Evolutionary conservation across 92 coral and sea anemone species (phyloP), one percentile per base, ranked within the genome.

Genomic region (Palythoa heliodiscus): DNA sequence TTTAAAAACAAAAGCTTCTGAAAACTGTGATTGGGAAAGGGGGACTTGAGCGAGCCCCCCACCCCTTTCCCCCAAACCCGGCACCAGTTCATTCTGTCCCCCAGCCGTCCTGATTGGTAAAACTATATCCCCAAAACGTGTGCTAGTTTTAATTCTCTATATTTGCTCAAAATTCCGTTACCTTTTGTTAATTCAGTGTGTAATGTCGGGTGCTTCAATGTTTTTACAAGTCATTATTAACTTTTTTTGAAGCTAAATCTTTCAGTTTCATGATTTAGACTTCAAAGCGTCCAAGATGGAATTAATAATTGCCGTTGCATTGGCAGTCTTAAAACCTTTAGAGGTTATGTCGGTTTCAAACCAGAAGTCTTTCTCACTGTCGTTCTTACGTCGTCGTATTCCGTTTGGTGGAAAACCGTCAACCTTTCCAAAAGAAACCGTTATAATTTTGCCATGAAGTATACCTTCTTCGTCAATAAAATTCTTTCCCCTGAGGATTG

Each of bases 241-340:
- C 39, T 15, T 55, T n/a, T n/a, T 11, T 54, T 47, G 50, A 35
- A 37, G 50, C 13, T 4, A 15, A 14, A n/a, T 4, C 2, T 16
- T 17, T 63, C n/a, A 38, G 13, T 53, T 76, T 9, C 1, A 17
- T 19, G 1, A 14, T 52, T 8, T 80, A 84, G 38, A 94, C 98
- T 89, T 83, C 13, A 96, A 91, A 9, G 98, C 95, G 3, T 92
- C 89, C 38, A 96, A 88, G 35, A 96, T 58, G 37, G 98, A 88
- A 40, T 78, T 84, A 87, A 96, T 88, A 52, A 64, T 91, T 66
- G 87, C 87, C 52, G 53, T 93, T 17, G 84, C 84, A 9, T 9
- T n/a, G 40, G 50, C 7, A 48, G 74, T 47, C 68, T 86, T 87
- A 57, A 90, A 93, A 52, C 83, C 92, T 72, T 77, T 77, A 8